Conservation (phyloP, 2,888 invertebrate genomes). For the Julus scanicus region DNA sequence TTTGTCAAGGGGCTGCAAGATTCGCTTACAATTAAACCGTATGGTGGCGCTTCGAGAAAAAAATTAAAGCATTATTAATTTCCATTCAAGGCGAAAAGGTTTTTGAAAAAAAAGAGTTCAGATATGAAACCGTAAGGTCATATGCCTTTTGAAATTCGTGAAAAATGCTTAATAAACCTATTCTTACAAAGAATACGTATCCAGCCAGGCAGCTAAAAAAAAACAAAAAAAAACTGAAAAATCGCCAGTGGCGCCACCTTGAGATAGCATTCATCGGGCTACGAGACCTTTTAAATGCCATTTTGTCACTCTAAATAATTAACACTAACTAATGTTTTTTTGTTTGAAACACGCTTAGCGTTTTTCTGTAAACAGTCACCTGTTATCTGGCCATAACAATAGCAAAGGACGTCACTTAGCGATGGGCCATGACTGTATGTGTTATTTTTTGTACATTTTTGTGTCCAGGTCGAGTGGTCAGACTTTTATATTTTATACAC, state of each 20-base stretch:
- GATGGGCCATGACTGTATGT: background rate
- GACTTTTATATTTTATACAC: background rate
- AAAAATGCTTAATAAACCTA: slow-evolving; percentile 40
- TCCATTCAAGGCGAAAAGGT: background rate
- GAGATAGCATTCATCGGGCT: background rate
- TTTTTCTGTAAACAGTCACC: background rate
- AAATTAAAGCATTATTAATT: slow-evolving; percentile 19
- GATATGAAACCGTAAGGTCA: slow-evolving; percentile 44
- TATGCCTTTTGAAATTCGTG: slow-evolving; percentile 4
- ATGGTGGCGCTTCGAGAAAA: slow-evolving; percentile 37
- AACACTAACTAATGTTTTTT: background rate
- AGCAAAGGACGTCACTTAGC: background rate
- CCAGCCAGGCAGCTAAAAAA: background rate
- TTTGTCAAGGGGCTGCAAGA: background rate
- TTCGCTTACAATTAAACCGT: slow-evolving; percentile 3
- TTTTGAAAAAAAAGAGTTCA: slow-evolving; percentile 10
- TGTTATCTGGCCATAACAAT: slow-evolving; percentile 2
- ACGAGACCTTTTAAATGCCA: background rate
- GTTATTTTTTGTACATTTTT: background rate
- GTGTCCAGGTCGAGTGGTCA: slow-evolving; percentile 45
- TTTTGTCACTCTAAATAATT: slow-evolving; percentile 16
- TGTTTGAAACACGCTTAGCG: background rate
- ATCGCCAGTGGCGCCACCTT: slow-evolving; percentile 23
- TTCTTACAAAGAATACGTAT: slow-evolving; percentile 13
- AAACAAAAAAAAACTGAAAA: background rate